Evolutionary conservation across 1,140 invertebrate species (phyloP), one percentile per base, ranked within the genome.

Genomic region (Agrypnia vestita): DNA sequence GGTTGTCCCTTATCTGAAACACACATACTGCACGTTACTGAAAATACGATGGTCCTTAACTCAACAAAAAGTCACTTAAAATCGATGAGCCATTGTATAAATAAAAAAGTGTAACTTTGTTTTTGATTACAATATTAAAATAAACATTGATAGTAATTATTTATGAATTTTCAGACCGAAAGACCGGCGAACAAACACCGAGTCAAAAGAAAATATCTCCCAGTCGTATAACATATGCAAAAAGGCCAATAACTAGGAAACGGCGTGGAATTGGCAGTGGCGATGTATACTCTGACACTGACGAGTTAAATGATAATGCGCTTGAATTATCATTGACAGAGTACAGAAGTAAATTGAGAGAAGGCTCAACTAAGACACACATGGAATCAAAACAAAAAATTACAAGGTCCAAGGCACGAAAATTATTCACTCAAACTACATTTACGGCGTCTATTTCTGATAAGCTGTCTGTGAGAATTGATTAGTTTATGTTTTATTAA

Each of bases 281-380:
- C 1, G 12, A 64, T 44, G 21, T 67, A 7, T 67, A 67, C 11
- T 15, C 3, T 9, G 9, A 46, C 1, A 44, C 62, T 47, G 62
- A 67, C 44, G 35, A 43, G 21, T 47, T 67, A 17, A 44, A n/a
- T 7, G 62, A 67, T 17, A 67, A 67, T 11, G 17, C 35, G 7
- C 62, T 35, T 13, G 13, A 67, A 10, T 44, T 67, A 43, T 67
- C 62, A 3, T 46, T 43, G 0, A 10, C 62, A 1, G 13, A 67
- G 44, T 67, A 67, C 43, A 67, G 35, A 67, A 67, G 4, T 43
- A 67, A 43, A 67, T 17, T 67, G 62, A 67, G 62, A 67, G 44
- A 21, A 59, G 15, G 15, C 35, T 17, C n/a, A n/a, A 47, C 35
- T 47, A 59, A 21, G 55, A 9, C 17, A 21, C 6, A 35, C 15